Base-by-base conservation (phyloP, 2,797 vertebrate species). In the Helarctos malayanus region DNA sequence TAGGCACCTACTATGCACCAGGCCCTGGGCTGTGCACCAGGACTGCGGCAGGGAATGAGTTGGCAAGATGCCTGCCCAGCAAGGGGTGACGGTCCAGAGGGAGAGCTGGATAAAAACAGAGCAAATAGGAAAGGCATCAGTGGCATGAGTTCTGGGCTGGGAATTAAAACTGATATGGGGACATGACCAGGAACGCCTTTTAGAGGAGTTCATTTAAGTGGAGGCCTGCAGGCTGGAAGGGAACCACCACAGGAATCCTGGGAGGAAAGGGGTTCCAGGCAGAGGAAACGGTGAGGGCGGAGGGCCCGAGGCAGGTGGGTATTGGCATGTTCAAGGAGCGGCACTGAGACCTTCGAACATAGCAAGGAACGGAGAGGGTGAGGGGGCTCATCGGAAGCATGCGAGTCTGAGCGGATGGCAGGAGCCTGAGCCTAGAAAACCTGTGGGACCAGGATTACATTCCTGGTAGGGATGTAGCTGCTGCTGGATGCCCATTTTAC, bases 1-100 rank as follows among this genome's bases (percentile, higher is more conserved):
- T 65, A 89, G 95, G 89, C 14, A 85, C 95, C 94, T 92, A 87
- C 68, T 91, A 10, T 92, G 89, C 89, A 52, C n/a, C 35, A 23
- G 52, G 76, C 27, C 69, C 57, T 27, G 69, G 65, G 57, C 68
- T 78, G 47, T 91, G 63, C 29, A 54, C 25, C 7, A 41, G 94
- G 83, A 82, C 84, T 56, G 65, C 13, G 59, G 35, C 49, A 71
- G 41, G 56, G 57, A 61, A 54, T n/a, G n/a, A 91, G 86, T 38
- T 54, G 85, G 59, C 19, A 61, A 52, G 54, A 84, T 59, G 78
- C 54, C 61, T 91, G 71, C 45, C 38, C 38, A 16, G 85, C 81
- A 93, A n/a, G 35, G 71, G 59, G 15, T 0, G 35, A 49, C 0
- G 2, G 47, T 54, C 13, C 69, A 27, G 59, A 38, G 41, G n/a